Base-by-base conservation (phyloP, 2,113 vertebrate species). In the Lethenteron camtschaticum region DNA sequence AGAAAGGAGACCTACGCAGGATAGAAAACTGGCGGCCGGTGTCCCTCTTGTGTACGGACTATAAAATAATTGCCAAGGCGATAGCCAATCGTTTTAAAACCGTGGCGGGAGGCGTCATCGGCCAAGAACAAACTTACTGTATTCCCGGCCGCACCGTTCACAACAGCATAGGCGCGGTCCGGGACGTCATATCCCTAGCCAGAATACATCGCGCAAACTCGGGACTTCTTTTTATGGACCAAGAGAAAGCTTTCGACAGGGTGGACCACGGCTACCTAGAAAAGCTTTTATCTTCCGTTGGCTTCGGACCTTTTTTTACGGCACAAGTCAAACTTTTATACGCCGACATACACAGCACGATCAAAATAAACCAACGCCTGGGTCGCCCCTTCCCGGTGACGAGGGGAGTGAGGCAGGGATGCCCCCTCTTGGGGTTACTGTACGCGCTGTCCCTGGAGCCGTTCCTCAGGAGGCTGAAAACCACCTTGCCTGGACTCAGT, bases 1-100 rank as follows among this genome's bases (percentile, higher is more conserved):
- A 66, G 60, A 66, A 66, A 66, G 60, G 60, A 66, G 60, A 66
- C 7, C 60, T 9, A 14, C 60, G 18, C 14, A 14, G 9, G 18
- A 14, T 66, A 3, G 18, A 9, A 66, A 66, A 66, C 18, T 66
- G 60, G 60, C 60, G 9, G 14, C 60, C 60, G 14, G 18, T 66
- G 6, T 66, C 60, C 14, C 60, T 66, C 60, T 18, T 66, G 14
- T 66, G 60, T 18, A 66, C 60, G 60, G 60, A 66, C 60, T 66
- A 66, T 18, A 66, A 66, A 18, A 66, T 66, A 8, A n/a, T 66
- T 9, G 14, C 60, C 14, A 66, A 66, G 18, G 4, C 9, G 14
- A 14, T 66, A n/a, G 60, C 60, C 60, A 66, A 66, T 18, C 60
- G 60, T 18, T 18, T 66, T 3, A 66, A 66, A 66, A 14, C 60